Evolutionary conservation across 2,797 vertebrate species (phyloP).

Genomic region (Hylomyscus alleni): DNA sequence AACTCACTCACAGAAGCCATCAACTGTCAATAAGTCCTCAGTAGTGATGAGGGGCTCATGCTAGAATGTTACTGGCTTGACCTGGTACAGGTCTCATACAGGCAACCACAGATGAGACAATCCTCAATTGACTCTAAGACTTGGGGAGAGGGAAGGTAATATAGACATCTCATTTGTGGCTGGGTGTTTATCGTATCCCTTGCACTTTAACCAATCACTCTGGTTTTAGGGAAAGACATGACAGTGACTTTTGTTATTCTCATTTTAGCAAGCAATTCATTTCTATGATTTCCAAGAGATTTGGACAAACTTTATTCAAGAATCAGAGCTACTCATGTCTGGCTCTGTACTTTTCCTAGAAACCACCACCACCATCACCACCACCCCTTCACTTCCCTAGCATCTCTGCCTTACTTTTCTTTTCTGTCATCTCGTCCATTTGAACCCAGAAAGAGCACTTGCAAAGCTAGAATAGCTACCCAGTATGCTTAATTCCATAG

Average conservation of each 20-base stretch:
- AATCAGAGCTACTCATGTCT: background rate
- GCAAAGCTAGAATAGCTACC: background rate
- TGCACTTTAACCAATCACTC: background rate
- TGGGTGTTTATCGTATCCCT: background rate
- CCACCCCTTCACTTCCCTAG: background rate
- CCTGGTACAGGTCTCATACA: too few relatives aligned
- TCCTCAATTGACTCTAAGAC: background rate
- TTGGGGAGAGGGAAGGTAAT: background rate
- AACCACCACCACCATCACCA: background rate
- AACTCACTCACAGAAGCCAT: background rate
- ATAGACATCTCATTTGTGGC: background rate
- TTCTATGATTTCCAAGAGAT: background rate
- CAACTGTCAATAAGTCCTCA: background rate
- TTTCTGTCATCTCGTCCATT: background rate
- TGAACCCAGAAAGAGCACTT: background rate
- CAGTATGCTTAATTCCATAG: background rate
- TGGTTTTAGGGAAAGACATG: background rate
- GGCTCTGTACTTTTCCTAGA: background rate
- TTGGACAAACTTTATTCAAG: background rate
- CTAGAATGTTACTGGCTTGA: background rate
- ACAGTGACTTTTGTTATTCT: constrained; percentile 3
- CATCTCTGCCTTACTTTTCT: background rate
- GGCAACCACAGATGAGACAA: background rate
- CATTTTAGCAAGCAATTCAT: constrained; percentile 19
- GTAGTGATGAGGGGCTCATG: background rate